Evolutionary conservation across 2,888 invertebrate genomes (phyloP), one percentile per base, ranked within the genome.

Genomic region (Sicus ferrugineus): DNA sequence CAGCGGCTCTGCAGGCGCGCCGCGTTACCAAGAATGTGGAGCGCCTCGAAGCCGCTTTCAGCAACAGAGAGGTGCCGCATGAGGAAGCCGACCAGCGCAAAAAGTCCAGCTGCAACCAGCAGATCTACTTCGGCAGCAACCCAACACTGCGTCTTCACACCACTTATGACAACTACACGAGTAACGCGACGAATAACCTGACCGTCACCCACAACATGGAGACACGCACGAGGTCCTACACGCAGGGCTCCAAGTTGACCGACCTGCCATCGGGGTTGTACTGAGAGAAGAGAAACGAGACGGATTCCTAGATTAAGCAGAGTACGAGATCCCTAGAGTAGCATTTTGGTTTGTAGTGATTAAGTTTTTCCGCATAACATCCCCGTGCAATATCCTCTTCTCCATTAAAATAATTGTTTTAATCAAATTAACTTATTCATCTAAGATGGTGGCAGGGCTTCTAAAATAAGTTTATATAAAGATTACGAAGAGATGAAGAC

Each of bases 21-120:
- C 88, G 89, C 64, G 81, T 90, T 54, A 90, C 93, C 0, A 94
- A 93, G 84, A 94, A 93, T 74, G 84, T 94, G 61, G 93, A 94
- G 75, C 88, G 93, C 69, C 91, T 94, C 52, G 93, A 93, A 71
- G 83, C 84, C 7, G 83, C 79, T 23, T 82, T 83, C 34, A 82
- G 83, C 48, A 78, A 78, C 67, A 77, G 78, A 61, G 83, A 79
- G 90, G 89, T 80, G 9, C 72, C 77, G 90, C 92, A 21, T 81
- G 93, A 28, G 46, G 89, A 90, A n/a, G 23, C 2, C 3, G 26
- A 23, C 26, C 54, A 28, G 14, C 88, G 89, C 69, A 87, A 88
- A 69, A 80, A 83, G 73, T 82, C 83, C 0, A 78, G 78, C 48
- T 77, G 83, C 77, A 80, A 82, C 77, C 85, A 81, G 72, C 84